These are phyloP conservation scores for Hemithea aestivaria DNA, from an alignment of 2,888 invertebrate genomes.

Conservation along the genomic window DNA sequence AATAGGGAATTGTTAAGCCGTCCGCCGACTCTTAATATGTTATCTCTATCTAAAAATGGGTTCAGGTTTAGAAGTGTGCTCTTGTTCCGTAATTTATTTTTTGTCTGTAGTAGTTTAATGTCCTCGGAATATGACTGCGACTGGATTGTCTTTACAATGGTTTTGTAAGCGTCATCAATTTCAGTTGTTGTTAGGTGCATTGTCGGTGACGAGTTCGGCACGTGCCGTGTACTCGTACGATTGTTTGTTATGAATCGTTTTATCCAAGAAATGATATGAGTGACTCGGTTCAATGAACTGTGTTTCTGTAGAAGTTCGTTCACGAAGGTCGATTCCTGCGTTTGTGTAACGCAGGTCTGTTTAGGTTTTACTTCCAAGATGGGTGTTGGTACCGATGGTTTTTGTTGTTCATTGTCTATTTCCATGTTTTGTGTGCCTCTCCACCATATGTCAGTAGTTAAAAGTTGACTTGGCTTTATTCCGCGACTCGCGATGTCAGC, in stretches of 20 bases:
- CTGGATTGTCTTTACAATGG: not conserved
- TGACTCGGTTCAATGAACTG: too few species aligned
- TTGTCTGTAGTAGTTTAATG: not conserved
- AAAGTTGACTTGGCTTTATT: constrained; percentile 3
- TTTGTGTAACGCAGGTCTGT: too few species aligned
- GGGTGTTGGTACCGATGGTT: too few species aligned
- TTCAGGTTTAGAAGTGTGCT: constrained; percentile 3
- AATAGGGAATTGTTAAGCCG: constrained; percentile 2
- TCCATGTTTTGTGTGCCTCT: too few species aligned
- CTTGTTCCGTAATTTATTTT: not conserved
- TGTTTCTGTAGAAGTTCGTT: too few species aligned
- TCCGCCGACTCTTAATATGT: constrained; percentile 6
- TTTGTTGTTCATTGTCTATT: too few species aligned
- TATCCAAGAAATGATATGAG: too few species aligned
- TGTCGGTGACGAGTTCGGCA: not conserved
- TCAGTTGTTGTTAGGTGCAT: too few species aligned
- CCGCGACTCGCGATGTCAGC: constrained; percentile 18
- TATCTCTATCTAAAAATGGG: constrained; percentile 1
- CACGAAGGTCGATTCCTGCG: too few species aligned
- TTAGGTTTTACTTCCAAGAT: too few species aligned
- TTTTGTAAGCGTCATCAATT: not conserved
- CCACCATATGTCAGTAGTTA: constrained; percentile 15
- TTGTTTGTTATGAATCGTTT: not conserved
- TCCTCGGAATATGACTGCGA: not conserved
- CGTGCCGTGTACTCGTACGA: not conserved